Conservation (phyloP, 35 echinoderm and acorn worm genomes). For the Patiria miniata region DNA sequence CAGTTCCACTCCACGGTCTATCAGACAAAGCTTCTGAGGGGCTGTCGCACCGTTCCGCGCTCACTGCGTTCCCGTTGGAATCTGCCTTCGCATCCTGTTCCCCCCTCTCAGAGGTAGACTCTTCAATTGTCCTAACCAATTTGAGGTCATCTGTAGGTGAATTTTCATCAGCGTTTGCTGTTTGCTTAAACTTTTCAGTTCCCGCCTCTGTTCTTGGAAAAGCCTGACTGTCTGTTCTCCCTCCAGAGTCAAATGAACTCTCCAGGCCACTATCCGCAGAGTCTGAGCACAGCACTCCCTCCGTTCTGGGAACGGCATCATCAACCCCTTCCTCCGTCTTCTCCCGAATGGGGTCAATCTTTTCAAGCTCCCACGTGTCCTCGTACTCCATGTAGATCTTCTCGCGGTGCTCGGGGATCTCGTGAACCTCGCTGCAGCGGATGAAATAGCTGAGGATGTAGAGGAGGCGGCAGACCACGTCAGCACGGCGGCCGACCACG, state of each 20-base stretch:
- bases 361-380: not conserved
- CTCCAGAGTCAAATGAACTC: constrained; percentile 25
- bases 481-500: constrained; percentile 79
- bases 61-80: not conserved
- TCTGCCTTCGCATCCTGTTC: not conserved
- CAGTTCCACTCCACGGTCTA: not conserved
- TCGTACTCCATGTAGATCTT: constrained; percentile 68
- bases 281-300: not conserved
- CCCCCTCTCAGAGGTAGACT: too few species aligned
- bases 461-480: constrained; percentile 84
- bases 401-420: constrained; percentile 62
- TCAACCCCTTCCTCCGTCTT: not conserved
- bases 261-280: constrained; percentile 6
- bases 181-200: too few species aligned
- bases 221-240: not conserved
- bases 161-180: too few species aligned
- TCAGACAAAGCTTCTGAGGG: not conserved
- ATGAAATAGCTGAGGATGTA: constrained; percentile 97
- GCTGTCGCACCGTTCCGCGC: not conserved
- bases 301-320: not conserved
- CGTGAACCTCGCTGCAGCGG: constrained; percentile 94
- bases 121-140: too few species aligned
- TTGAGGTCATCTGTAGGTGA: too few species aligned
- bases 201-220: too few species aligned
- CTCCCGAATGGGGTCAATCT: not conserved